A percentile compares a stretch with the other conserved stretches of the same genome.
phyloP scores from a whole-genome alignment of 2,888 invertebrate species.

The Parthenolecanium corni region DNA sequence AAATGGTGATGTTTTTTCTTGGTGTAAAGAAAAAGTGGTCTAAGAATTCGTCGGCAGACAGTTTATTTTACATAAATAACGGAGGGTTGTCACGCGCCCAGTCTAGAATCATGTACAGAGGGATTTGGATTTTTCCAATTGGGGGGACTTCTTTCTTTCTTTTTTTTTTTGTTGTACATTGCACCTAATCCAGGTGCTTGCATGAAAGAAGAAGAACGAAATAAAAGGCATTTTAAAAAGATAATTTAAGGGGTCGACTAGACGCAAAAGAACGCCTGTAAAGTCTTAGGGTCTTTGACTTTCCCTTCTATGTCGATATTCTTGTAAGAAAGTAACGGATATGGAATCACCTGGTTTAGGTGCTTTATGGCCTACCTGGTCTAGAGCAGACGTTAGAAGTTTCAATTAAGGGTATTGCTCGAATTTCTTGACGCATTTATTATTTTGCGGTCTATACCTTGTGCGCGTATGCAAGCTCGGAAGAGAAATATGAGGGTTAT shows the following conservation, averaged over 20 bases:
- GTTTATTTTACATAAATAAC: background rate
- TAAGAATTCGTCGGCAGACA: background rate
- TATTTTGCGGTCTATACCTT: too few relatives aligned
- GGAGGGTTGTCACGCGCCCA: conserved; percentile 22
- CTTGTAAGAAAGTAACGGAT: conserved; percentile 18
- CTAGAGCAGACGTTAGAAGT: conserved; percentile 10
- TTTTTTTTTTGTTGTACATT: conserved; percentile 8
- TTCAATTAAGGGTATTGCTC: background rate
- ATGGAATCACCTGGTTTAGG: conserved; percentile 17
- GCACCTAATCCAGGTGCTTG: conserved; percentile 19
- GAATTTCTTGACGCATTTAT: too few relatives aligned
- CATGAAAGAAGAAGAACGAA: background rate
- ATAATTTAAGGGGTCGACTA: conserved; percentile 22
- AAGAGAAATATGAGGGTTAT: too few relatives aligned
- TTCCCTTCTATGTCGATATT: conserved; percentile 1
- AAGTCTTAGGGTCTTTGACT: conserved; percentile 21
- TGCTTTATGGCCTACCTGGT: conserved; percentile 12
- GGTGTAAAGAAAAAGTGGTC: background rate
- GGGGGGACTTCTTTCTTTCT: background rate
- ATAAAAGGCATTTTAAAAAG: conserved; percentile 17
- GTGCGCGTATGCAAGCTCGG: too few relatives aligned
- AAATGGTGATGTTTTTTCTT: background rate
- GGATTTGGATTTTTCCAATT: conserved; percentile 3
- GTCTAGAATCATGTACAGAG: conserved; percentile 4
- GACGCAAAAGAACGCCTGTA: conserved; percentile 3